phyloP scores from a whole-genome alignment of 2,113 vertebrate species.

The Zingel zingel region DNA sequence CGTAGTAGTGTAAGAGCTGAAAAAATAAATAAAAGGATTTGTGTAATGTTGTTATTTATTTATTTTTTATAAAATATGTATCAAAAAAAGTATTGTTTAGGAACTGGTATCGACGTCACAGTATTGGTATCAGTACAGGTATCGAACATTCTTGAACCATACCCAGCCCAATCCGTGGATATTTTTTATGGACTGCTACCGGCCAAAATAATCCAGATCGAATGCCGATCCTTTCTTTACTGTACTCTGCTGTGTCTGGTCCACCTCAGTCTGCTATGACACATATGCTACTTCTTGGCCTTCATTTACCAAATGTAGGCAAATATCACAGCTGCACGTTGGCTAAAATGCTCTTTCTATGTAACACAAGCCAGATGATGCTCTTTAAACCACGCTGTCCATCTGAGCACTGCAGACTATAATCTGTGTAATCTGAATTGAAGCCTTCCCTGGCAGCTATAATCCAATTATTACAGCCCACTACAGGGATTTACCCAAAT shows the following conservation, averaged over 20 bases:
- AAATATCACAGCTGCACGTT: constrained; percentile 41
- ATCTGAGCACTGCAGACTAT: constrained; percentile 63
- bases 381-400: constrained; percentile 68
- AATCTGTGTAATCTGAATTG: constrained; percentile 82
- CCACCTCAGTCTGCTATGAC: background rate
- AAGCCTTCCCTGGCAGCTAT: constrained; percentile 70
- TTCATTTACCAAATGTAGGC: constrained; percentile 46
- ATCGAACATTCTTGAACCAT: no score
- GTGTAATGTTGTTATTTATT: no score
- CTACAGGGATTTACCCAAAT: constrained; percentile 51
- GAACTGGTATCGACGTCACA: no score
- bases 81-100: no score
- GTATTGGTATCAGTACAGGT: no score
- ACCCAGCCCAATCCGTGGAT: background rate
- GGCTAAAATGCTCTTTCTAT: constrained; percentile 49
- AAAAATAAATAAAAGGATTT: no score
- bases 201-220: background rate
- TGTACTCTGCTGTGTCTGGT: background rate
- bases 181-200: background rate
- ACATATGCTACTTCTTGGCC: constrained; percentile 45
- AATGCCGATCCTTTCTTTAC: background rate
- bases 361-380: constrained; percentile 65
- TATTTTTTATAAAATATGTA: no score
- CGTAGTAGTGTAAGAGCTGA: no score
- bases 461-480: constrained; percentile 77